Base-by-base conservation (phyloP, 2,113 vertebrate genomes). In the Poecile atricapillus region DNA sequence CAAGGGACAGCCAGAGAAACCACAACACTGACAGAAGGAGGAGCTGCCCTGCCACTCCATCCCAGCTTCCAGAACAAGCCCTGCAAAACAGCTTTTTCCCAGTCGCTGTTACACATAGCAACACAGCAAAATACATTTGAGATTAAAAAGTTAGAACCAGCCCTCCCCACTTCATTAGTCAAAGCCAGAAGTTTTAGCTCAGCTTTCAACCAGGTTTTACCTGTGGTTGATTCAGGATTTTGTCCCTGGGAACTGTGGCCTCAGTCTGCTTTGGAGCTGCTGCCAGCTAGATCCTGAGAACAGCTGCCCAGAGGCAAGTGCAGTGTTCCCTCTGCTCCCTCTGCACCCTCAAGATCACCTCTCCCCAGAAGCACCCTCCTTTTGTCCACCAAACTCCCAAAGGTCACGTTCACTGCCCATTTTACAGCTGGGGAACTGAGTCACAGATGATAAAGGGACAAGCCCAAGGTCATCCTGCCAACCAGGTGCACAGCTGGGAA, bases 351-450 rank as follows among this genome's bases (percentile, higher is more conserved):
- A 75, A 44, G 63, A 76, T 70, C 60, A 58, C 44, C 41, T 62
- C 41, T 63, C 39, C 55, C 67, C 59, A 83, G 16, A 83, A 53
- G 13, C 3, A 41, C 17, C 18, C 53, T 86, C 25, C 41, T 90
- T 55, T 81, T 81, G 77, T 82, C 56, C 49, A 79, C 21, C 2
- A 3, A 53, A 35, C 43, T 91, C 64, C 68, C 89, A 92, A 92
- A 89, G 86, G 62, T 67, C 93, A 68, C 22, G 5, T 68, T 55
- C 0, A 0, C 27, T 90, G 74, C 86, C 89, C 76, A 52, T 89
- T 94, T 92, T 87, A 93, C 91, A 87, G 81, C 50, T 37, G 37
- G 46, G 53, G 17, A 91, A 65, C 68, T 52, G 89, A 96, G 64
- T 86, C 77, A 96, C 0, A 0, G 69, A 68, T 0, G 24, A 89